These are phyloP conservation scores for Colletes gigas DNA, from an alignment of 1,140 invertebrate species.

Conservation along the genomic window DNA sequence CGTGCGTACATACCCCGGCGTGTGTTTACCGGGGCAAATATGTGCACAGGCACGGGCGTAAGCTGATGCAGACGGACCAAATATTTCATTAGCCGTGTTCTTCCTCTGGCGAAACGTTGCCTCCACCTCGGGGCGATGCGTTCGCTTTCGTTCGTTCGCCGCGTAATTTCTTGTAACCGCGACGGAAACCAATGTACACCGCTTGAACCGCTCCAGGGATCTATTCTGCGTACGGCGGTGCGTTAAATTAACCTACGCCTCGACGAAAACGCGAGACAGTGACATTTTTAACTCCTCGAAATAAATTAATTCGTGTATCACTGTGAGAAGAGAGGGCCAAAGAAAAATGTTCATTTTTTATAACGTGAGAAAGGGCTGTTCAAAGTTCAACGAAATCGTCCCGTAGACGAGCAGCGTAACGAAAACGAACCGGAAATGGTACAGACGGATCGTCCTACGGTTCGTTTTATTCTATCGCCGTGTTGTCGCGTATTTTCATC, in stretches of 20 bases:
- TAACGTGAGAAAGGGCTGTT: too few species aligned
- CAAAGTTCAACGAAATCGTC: too few species aligned
- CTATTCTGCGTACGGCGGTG: background rate
- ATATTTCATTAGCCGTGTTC: constrained; percentile 62
- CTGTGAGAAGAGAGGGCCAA: too few species aligned
- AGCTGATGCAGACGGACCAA: constrained; percentile 40
- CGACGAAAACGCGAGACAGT: background rate
- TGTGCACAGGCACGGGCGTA: constrained; percentile 18
- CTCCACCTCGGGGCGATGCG: constrained; percentile 14
- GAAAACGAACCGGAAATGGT: background rate
- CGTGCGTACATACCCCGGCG: constrained; percentile 6
- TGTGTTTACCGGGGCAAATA: constrained; percentile 54
- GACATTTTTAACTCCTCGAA: too few species aligned
- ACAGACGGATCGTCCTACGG: too few species aligned
- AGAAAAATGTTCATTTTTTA: too few species aligned
- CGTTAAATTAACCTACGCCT: background rate
- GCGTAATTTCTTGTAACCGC: constrained; percentile 52
- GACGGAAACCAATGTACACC: background rate
- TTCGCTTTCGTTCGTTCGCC: constrained; percentile 42
- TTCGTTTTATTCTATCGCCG: background rate
- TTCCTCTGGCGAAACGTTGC: constrained; percentile 44
- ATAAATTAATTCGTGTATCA: too few species aligned
- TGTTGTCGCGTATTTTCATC: background rate
- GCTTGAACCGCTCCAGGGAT: background rate
- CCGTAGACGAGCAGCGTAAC: too few species aligned